Percentiles rank a stretch among this genome's conserved stretches.
Conservation (phyloP, 2,797 vertebrate genomes). For the Phalanger gymnotis region DNA sequence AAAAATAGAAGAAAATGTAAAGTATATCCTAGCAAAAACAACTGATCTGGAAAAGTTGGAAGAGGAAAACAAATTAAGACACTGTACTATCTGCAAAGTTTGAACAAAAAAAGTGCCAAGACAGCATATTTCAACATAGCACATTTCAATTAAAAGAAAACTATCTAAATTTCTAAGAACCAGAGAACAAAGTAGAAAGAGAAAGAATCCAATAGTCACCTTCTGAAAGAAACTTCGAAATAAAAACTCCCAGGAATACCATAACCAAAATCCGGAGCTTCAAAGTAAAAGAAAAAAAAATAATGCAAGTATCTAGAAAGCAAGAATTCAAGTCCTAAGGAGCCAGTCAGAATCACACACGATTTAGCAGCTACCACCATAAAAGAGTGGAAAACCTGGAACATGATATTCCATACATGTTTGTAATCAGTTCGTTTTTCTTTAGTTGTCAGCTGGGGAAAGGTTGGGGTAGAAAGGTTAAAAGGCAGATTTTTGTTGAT, state of each 20-base stretch:
- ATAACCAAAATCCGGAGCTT: neutral
- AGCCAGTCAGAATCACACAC: neutral
- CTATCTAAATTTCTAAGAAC: neutral
- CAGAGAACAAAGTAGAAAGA: neutral
- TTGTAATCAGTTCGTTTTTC: neutral
- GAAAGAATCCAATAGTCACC: neutral
- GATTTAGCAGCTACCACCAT: neutral
- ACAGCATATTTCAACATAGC: no score
- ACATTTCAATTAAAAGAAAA: neutral
- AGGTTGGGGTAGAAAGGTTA: neutral
- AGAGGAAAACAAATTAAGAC: neutral
- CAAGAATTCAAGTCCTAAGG: neutral
- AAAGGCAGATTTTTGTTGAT: neutral
- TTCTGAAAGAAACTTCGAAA: neutral
- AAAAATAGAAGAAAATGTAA: neutral
- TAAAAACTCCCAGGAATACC: neutral
- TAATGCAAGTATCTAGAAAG: neutral
- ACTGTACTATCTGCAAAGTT: neutral
- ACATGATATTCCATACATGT: neutral
- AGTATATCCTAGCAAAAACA: neutral
- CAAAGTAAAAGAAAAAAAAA: neutral
- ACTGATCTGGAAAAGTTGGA: neutral
- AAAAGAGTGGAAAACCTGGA: neutral
- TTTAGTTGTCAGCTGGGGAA: neutral
- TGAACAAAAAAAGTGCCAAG: neutral